phyloP scores from a whole-genome alignment of 2,888 invertebrate genomes.

The Cloeon dipterum region DNA sequence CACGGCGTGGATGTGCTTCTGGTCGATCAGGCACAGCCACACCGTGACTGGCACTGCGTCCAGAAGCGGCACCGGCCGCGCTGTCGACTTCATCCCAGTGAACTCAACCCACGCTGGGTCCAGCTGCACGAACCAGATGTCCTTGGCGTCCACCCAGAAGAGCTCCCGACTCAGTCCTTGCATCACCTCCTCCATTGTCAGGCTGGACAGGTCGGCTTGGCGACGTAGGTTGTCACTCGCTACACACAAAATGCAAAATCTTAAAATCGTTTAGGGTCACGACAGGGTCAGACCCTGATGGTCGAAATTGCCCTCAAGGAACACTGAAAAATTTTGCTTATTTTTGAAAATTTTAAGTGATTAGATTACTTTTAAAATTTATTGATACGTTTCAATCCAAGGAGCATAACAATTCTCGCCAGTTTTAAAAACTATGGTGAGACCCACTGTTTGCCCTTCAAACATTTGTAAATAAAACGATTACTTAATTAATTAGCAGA shows the following conservation, averaged over 20 bases:
- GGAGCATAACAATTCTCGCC: no score
- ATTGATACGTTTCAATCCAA: no score
- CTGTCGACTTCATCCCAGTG: constrained; percentile 54
- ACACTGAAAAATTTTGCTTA: no score
- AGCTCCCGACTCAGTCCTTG: constrained; percentile 3
- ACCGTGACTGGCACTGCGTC: constrained; percentile 72
- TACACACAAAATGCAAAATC: constrained; percentile 14
- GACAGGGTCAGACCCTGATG: no score
- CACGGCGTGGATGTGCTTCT: constrained; percentile 52
- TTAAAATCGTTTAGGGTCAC: constrained; percentile 4
- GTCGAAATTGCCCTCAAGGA: no score
- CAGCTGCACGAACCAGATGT: constrained; percentile 64
- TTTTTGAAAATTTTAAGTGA: no score
- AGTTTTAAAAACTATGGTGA: no score
- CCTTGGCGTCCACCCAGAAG: constrained; percentile 64
- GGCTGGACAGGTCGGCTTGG: constrained; percentile 11
- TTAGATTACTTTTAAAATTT: no score
- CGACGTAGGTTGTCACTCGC: constrained; percentile 23
- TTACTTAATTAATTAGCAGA: no score
- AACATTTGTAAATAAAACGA: no score
- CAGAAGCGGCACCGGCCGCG: constrained; percentile 50
- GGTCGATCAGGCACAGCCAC: constrained; percentile 32
- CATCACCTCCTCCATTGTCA: constrained; percentile 1
- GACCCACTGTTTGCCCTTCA: no score
- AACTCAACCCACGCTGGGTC: constrained; percentile 92